phyloP scores from a whole-genome alignment of 2,888 invertebrate species.

The Trisateles emortualis region DNA sequence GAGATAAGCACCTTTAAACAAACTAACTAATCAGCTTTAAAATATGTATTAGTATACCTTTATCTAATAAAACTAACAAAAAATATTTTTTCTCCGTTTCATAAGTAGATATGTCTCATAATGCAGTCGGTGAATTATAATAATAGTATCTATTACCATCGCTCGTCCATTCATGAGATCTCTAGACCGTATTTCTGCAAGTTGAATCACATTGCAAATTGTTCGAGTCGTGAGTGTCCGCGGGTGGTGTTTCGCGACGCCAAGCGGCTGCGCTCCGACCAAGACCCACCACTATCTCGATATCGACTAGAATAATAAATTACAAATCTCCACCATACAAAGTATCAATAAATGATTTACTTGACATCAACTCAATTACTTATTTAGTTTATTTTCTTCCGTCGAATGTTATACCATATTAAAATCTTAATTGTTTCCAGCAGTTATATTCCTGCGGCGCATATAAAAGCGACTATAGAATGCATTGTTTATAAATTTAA shows the following conservation, averaged over 20 bases:
- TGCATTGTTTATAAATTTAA: conserved; percentile 44
- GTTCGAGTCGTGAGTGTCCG: conserved; percentile 47
- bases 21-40: too few species aligned
- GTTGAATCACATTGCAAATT: conserved; percentile 44
- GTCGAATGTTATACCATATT: conserved; percentile 44
- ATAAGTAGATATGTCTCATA: too few species aligned
- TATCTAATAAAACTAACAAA: neutral
- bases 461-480: conserved; percentile 44
- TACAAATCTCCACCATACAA: conserved; percentile 21
- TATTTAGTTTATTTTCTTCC: conserved; percentile 52
- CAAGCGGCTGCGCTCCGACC: neutral
- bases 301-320: conserved; percentile 36
- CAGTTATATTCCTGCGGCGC: conserved; percentile 63
- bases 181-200: conserved; percentile 27
- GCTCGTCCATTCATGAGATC: conserved; percentile 25
- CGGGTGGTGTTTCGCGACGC: conserved; percentile 32
- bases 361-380: conserved; percentile 64
- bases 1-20: too few species aligned
- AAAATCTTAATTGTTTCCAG: conserved; percentile 75
- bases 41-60: neutral
- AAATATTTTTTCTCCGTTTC: neutral
- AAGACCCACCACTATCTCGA: conserved; percentile 17
- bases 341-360: conserved; percentile 56
- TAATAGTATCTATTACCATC: conserved; percentile 21
- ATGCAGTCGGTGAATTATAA: conserved; percentile 25